Conservation (phyloP, 2,797 vertebrate species). For the Manis crassicaudata region DNA sequence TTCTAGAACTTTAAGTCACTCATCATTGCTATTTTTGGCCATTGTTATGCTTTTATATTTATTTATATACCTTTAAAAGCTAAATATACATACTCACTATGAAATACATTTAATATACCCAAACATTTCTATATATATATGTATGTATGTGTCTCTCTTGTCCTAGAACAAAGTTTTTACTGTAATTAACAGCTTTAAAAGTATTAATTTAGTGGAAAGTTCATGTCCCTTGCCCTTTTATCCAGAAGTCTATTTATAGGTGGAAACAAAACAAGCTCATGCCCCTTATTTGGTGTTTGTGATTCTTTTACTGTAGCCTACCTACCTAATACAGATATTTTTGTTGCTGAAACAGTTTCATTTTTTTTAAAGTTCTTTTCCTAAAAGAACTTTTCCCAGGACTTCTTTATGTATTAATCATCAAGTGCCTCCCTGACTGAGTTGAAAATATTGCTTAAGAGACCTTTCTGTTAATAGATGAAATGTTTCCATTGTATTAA, state of each 20-base stretch:
- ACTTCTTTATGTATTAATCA: background rate
- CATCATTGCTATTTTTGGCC: background rate
- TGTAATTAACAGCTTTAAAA: slow-evolving; percentile 15
- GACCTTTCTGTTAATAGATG: background rate
- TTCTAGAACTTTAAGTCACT: background rate
- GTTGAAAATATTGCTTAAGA: background rate
- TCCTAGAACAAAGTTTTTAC: background rate
- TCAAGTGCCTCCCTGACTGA: background rate
- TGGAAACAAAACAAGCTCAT: background rate
- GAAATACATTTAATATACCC: background rate
- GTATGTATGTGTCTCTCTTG: background rate
- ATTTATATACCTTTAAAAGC: slow-evolving; percentile 37
- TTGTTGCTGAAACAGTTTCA: background rate
- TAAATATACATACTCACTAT: background rate
- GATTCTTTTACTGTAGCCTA: background rate
- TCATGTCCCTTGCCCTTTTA: background rate
- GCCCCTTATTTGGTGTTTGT: background rate
- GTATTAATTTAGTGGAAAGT: slow-evolving; percentile 9
- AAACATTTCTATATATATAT: background rate
- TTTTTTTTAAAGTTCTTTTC: background rate
- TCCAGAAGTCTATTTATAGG: slow-evolving; percentile 52
- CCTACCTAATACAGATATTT: slow-evolving; percentile 36
- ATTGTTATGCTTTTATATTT: background rate
- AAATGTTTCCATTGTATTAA: background rate
- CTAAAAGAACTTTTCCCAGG: background rate